These are phyloP conservation scores for Vombatus ursinus DNA, from an alignment of 2,113 vertebrate species.

Conservation along the genomic window DNA sequence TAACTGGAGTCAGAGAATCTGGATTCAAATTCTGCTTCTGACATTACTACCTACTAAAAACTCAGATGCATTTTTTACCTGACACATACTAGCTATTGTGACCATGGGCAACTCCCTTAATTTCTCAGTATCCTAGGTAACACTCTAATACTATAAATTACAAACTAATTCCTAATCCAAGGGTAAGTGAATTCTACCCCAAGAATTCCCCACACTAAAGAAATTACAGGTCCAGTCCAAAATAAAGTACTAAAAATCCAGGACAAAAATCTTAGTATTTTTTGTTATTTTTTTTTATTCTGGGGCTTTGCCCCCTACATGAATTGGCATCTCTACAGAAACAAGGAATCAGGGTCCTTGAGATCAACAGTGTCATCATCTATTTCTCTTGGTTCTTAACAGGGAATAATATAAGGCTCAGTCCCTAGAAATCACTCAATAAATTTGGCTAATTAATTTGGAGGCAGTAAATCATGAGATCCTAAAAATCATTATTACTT, in stretches of 20 bases:
- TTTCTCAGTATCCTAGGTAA: neutral
- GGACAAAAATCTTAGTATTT: conserved; percentile 40
- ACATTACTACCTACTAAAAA: neutral
- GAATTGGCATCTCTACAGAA: conserved; percentile 2
- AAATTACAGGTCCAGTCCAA: neutral
- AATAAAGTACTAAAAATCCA: neutral
- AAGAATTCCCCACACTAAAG: neutral
- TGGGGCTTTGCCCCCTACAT: neutral
- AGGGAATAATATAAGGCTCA: neutral
- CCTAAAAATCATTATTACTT: neutral
- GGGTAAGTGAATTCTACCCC: neutral
- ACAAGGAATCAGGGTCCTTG: conserved; percentile 22
- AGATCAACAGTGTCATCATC: neutral
- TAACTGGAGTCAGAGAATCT: neutral
- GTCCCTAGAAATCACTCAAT: neutral
- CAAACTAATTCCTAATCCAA: neutral
- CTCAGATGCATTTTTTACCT: neutral
- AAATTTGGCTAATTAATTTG: neutral
- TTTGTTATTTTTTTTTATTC: conserved; percentile 15
- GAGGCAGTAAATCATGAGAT: neutral
- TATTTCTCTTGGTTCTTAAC: neutral
- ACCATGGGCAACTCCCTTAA: neutral
- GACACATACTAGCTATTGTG: neutral
- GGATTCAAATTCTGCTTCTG: neutral
- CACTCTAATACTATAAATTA: neutral